Evolutionary conservation across 1,140 invertebrate genomes (phyloP), one percentile per base, ranked within the genome.

Genomic region (Heliconius nattereri): DNA sequence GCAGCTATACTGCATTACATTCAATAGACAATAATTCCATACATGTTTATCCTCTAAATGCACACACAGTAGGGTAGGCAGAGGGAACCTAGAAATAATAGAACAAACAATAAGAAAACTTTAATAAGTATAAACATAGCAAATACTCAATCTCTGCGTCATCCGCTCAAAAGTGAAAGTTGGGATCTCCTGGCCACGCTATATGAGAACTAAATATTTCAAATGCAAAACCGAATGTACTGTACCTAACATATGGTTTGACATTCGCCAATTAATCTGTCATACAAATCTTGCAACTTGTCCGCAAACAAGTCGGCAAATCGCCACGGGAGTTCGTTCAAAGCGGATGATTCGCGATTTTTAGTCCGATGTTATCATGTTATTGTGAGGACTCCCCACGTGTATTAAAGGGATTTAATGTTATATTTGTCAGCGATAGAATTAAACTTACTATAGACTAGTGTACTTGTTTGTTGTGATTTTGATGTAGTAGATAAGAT

Each of bases 331-430:
- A 84, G 81, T 83, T 84, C 82, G 75, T 79, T 76, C 84, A 86
- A 86, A 83, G 84, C 85, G 81, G 81, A 81, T 92, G 91, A 92
- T 75, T 91, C 83, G 89, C 87, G 80, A 86, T 88, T 91, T 89
- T 90, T 86, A 87, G 86, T 85, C 78, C n/a, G 88, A 90, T 90
- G 76, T 83, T 89, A 90, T 91, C 89, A 78, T 76, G 80, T 92
- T 90, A 92, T 87, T 85, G 80, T 87, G 81, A 79, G 74, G 79
- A 76, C 83, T 81, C 85, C 78, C 85, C 85, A 80, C 84, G 84
- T 85, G 83, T 83, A 81, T 57, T 57, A 78, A 82, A 37, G 77
- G 79, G 77, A 83, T 87, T 84, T 72, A 72, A 72, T 72, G 82
- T 85, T 84, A 78, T 84, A 81, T 78, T 60, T 71, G 71, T 74